Base-by-base conservation (phyloP, 2,888 invertebrate species). In the Esperia sulphurella region DNA sequence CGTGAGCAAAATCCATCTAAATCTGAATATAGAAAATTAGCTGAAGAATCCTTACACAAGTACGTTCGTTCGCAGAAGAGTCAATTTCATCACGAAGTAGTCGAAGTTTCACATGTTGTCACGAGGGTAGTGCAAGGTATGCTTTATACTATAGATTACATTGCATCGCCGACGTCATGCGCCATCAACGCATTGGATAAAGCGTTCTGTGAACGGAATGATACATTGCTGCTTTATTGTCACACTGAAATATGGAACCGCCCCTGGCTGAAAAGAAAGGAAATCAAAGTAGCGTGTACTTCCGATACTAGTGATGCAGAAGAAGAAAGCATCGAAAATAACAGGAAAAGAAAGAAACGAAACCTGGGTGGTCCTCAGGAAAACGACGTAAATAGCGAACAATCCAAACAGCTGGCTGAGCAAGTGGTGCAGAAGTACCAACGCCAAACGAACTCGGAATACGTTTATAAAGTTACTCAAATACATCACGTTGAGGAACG, bases 181-280 rank as follows among this genome's bases (percentile, higher is more conserved):
- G 10, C 28, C 43, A 9, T 59, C 54, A 55, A 31, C 71, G 69
- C 43, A 29, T 41, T 53, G 1, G 51, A 68, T 35, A 44, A 51
- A 21, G 47, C 53, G 5, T 45, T 54, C 39, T 64, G 72, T 61
- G 46, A 48, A 21, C 49, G 58, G 8, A 52, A 54, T 45, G 48
- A 55, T 13, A 56, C 61, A 21, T 48, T 51, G 12, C 43, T 61
- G 30, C 51, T 75, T 14, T 55, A 61, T 50, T 93, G 93, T 62
- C 57, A 80, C 28, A 67, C 92, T 33, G 58, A 73, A 46, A 82
- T 92, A 43, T 92, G 90, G 91, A 81, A 89, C 35, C 83, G 79
- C 35, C 88, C 91, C 7, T 92, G 92, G 92, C 38, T 89, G 21
- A 76, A 77, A 41, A 51, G 48, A 1, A 78, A 81, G 43, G 69